A percentile compares a stretch with the other conserved stretches of the same genome.
phyloP scores from a whole-genome alignment of 2,113 vertebrate species.

The Leptodactylus fuscus region DNA sequence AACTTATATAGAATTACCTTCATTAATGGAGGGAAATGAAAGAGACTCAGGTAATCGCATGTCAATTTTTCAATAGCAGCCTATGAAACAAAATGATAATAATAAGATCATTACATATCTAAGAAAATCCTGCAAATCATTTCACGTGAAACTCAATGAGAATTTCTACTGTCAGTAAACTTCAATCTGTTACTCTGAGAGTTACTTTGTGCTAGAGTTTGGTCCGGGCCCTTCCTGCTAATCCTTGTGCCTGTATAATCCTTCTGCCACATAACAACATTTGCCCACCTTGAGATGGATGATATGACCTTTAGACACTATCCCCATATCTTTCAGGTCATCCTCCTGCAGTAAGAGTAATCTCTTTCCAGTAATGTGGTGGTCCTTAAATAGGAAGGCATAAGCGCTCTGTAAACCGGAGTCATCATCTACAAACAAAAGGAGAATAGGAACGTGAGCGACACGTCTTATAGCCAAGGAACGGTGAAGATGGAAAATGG shows the following conservation, averaged over 20 bases:
- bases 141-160: not conserved
- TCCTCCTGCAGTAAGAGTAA: constrained; percentile 88
- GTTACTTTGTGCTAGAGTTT: not conserved
- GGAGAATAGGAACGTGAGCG: constrained; percentile 52
- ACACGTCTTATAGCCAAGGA: constrained; percentile 6
- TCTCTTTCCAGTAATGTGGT: constrained; percentile 94
- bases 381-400: constrained; percentile 89
- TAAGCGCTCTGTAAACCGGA: constrained; percentile 84
- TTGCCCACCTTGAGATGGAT: constrained; percentile 92
- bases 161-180: not conserved
- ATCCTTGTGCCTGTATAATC: too few relatives aligned
- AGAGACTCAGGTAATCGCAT: constrained; percentile 90
- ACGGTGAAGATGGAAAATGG: not conserved
- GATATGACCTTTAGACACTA: constrained; percentile 93
- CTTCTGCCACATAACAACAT: not conserved
- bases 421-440: constrained; percentile 76
- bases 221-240: not conserved
- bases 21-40: constrained; percentile 94
- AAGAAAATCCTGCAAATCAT: too few relatives aligned
- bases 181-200: not conserved
- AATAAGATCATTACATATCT: too few relatives aligned
- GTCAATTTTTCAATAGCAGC: constrained; percentile 92
- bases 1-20: constrained; percentile 79
- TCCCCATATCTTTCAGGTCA: constrained; percentile 95
- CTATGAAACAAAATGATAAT: constrained; percentile 71